phyloP scores from a whole-genome alignment of 2,888 invertebrate species.

The Drosophila yooni region DNA sequence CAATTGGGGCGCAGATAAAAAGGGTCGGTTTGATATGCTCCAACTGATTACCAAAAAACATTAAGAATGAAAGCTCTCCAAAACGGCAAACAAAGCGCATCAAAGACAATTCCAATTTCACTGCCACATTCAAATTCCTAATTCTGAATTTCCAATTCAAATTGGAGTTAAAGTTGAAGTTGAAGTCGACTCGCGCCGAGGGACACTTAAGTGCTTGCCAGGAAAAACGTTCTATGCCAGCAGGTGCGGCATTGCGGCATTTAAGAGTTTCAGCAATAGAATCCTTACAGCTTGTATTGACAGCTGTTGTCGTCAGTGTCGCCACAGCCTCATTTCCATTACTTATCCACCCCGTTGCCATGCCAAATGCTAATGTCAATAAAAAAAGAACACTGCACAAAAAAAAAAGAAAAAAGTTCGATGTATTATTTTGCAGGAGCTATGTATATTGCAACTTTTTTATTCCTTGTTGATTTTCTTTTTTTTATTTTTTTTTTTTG shows the following conservation, averaged over 20 bases:
- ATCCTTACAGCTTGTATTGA: conserved; percentile 60
- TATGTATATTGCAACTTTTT: conserved; percentile 24
- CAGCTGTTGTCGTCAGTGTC: conserved; percentile 54
- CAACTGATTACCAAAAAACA: conserved; percentile 16
- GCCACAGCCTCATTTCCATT: conserved; percentile 48
- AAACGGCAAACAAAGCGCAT: conserved; percentile 23
- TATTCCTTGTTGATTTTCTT: conserved; percentile 19
- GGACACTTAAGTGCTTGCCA: conserved; percentile 33
- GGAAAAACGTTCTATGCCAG: neutral
- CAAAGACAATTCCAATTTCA: conserved; percentile 41
- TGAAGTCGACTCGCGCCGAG: conserved; percentile 44
- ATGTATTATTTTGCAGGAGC: conserved; percentile 59
- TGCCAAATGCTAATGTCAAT: conserved; percentile 67
- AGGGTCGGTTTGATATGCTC: conserved; percentile 9
- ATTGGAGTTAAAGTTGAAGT: conserved; percentile 32
- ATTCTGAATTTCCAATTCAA: conserved; percentile 20
- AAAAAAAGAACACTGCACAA: conserved; percentile 10
- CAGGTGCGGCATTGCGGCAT: conserved; percentile 43
- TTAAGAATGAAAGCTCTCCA: conserved; percentile 13
- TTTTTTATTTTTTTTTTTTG: conserved; percentile 5
- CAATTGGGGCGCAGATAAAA: conserved; percentile 6
- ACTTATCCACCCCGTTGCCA: conserved; percentile 55
- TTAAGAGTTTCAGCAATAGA: conserved; percentile 41
- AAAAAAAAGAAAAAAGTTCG: conserved; percentile 47
- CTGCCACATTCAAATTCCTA: neutral